A percentile compares a stretch with the other conserved stretches of the same genome.
phyloP scores from a whole-genome alignment of 1,140 invertebrate species.

The Leguminivora glycinivorella region DNA sequence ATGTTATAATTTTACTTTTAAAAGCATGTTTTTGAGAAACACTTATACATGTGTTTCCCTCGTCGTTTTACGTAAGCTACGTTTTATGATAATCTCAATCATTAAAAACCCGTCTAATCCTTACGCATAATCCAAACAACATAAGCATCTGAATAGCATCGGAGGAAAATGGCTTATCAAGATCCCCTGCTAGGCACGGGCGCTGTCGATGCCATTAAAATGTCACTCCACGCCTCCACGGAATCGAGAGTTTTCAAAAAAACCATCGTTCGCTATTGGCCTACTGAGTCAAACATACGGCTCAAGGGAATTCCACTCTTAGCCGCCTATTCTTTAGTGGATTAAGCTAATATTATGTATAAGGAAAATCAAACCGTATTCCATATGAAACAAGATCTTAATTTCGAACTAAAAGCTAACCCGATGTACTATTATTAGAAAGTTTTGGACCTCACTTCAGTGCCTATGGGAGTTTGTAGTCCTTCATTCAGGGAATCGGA shows the following conservation, averaged over 20 bases:
- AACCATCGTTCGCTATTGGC: constrained; percentile 8
- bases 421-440: constrained; percentile 3
- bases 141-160: constrained; percentile 25
- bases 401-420: neutral
- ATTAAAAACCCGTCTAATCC: constrained; percentile 22
- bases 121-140: constrained; percentile 17
- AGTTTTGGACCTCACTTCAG: neutral
- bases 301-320: neutral
- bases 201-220: constrained; percentile 35
- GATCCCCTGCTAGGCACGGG: constrained; percentile 29
- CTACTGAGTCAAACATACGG: neutral
- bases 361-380: too few relatives aligned
- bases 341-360: neutral
- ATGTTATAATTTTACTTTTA: too few relatives aligned
- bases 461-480: neutral
- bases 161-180: constrained; percentile 33
- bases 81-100: neutral
- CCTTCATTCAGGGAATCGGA: neutral
- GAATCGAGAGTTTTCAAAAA: constrained; percentile 28
- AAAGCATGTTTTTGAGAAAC: too few relatives aligned
- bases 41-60: too few relatives aligned
- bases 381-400: neutral
- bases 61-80: too few relatives aligned
- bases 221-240: constrained; percentile 31
- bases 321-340: neutral